These are phyloP conservation scores for Nasonia oneida DNA, from an alignment of 2,888 invertebrate species.

Conservation along the genomic window DNA sequence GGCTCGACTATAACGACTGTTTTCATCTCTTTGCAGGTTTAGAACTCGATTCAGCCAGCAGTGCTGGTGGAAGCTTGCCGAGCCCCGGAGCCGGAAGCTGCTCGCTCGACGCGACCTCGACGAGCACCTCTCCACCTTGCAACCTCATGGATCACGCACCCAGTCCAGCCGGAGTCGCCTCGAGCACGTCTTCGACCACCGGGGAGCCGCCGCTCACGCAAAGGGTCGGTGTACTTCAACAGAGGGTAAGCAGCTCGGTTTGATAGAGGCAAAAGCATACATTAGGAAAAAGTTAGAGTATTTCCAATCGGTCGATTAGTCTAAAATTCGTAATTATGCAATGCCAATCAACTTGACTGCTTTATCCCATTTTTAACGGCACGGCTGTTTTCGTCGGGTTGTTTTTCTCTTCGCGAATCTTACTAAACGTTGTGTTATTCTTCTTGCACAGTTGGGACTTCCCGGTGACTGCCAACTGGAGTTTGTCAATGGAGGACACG, in stretches of 20 bases:
- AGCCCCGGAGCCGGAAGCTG: slow-evolving; percentile 88
- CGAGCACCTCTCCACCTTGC: slow-evolving; percentile 76
- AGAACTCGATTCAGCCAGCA: slow-evolving; percentile 87
- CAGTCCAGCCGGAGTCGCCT: slow-evolving; percentile 78
- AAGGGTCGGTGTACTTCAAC: slow-evolving; percentile 88
- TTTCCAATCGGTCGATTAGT: background rate
- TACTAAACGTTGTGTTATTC: slow-evolving; percentile 16
- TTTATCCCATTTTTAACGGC: slow-evolving; percentile 67
- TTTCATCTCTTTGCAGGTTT: slow-evolving; percentile 77
- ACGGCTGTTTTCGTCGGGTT: slow-evolving; percentile 35
- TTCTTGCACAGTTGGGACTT: slow-evolving; percentile 86
- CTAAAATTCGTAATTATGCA: slow-evolving; percentile 68
- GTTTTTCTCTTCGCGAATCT: slow-evolving; percentile 14
- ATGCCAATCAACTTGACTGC: slow-evolving; percentile 78
- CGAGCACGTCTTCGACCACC: slow-evolving; percentile 84
- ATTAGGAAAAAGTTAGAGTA: background rate
- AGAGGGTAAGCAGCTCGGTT: slow-evolving; percentile 89
- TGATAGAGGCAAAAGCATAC: slow-evolving; percentile 79
- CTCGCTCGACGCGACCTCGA: slow-evolving; percentile 84
- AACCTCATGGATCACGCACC: slow-evolving; percentile 77
- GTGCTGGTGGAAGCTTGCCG: slow-evolving; percentile 87
- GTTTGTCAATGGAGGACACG: slow-evolving; percentile 98
- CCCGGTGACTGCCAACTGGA: slow-evolving; percentile 94
- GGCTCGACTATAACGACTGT: background rate
- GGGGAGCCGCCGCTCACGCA: slow-evolving; percentile 81